These are phyloP conservation scores for Nemotelus nigrinus DNA, from an alignment of 2,888 invertebrate genomes.

Conservation along the genomic window DNA sequence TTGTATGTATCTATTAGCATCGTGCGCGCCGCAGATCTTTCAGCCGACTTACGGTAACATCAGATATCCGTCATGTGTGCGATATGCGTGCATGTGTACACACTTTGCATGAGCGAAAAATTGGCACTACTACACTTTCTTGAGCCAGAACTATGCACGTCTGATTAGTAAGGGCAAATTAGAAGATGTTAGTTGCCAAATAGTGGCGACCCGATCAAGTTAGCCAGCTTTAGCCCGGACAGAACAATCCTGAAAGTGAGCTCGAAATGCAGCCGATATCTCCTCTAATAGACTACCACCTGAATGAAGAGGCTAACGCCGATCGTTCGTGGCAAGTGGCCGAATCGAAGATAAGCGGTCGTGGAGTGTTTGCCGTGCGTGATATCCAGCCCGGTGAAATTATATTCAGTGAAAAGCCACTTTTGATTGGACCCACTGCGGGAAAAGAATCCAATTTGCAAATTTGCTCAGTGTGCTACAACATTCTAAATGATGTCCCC, in stretches of 20 bases:
- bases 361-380: conserved; percentile 76
- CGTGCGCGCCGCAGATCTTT: too few species aligned
- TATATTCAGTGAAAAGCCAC: conserved; percentile 76
- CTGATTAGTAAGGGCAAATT: conserved; percentile 1
- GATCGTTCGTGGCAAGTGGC: conserved; percentile 69
- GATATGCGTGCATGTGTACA: neutral
- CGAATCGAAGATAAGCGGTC: conserved; percentile 72
- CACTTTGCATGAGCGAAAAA: neutral
- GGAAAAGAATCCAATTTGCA: conserved; percentile 67
- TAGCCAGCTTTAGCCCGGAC: conserved; percentile 58
- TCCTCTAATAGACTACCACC: conserved; percentile 20
- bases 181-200: conserved; percentile 10
- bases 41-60: too few species aligned
- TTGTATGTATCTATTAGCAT: too few species aligned
- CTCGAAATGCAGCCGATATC: conserved; percentile 42
- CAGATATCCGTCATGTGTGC: too few species aligned
- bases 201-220: conserved; percentile 56
- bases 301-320: neutral
- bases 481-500: conserved; percentile 60
- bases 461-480: conserved; percentile 75
- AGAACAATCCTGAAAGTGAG: conserved; percentile 58
- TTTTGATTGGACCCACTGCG: conserved; percentile 76
- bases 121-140: conserved; percentile 4
- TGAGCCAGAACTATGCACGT: neutral
- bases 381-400: conserved; percentile 75